Evolutionary conservation across 2,797 vertebrate genomes (phyloP), one percentile per base, ranked within the genome.

Genomic region (Cyclopterus lumpus): DNA sequence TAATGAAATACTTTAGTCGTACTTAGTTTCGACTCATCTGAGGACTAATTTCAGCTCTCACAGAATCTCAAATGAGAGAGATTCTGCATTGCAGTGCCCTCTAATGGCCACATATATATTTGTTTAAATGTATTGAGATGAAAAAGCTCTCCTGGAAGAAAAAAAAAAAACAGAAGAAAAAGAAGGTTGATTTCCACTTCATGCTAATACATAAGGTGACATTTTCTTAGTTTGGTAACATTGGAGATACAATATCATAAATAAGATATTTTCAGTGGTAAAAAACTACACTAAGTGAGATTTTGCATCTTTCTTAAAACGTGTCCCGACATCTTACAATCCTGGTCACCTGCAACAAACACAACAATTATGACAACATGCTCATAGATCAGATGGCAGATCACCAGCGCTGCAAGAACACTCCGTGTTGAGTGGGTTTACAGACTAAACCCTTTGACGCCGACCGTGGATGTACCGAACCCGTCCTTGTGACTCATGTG

Each of bases 1-100:
- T 26, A 6, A 14, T 54, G 24, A 28, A 54, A 18, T 0, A 28
- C 2, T 30, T 55, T 12, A 30, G 14, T 18, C 9, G 26, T 16
- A 28, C 3, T 55, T 55, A 4, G 53, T 28, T 30, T 30, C 18
- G 53, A 78, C 3, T 36, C 3, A 44, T 80, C 16, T 72, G 22
- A 70, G 16, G 14, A 61, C 15, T 63, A 2, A 3, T 38, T 49
- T 62, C n/a, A 59, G 34, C 42, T 75, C 22, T 28, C 36, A 12
- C 48, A 75, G 49, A 69, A 59, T 65, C 34, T 58, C n/a, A 66
- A 62, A 78, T 28, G 51, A 83, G 58, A 46, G 3, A 40, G 82
- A 78, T 76, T 90, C 71, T 88, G 89, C 90, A 82, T 85, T 78
- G 70, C 67, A 91, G 81, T 86, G 90, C 91, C 94, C 91, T 82